These are phyloP conservation scores for Paedocypris micromegethes DNA, from an alignment of 2,797 vertebrate species.

Conservation along the genomic window DNA sequence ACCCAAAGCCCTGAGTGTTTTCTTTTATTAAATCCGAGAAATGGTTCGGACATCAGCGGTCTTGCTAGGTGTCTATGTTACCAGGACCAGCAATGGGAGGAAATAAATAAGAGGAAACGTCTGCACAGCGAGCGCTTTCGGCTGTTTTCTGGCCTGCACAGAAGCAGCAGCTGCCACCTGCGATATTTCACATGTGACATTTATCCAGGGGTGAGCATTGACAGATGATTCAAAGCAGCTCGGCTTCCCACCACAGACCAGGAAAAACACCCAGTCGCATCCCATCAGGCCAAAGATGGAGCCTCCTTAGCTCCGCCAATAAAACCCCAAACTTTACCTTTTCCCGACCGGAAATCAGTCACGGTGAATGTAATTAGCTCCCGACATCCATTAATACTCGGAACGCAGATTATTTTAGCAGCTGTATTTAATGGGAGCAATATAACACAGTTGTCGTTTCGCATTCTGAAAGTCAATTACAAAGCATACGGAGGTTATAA, in stretches of 20 bases:
- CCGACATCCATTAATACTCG: constrained; percentile 22
- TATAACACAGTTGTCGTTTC: constrained; percentile 32
- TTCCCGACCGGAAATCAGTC: constrained; percentile 3
- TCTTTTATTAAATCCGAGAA: constrained; percentile 43
- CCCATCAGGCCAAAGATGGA: constrained; percentile 59
- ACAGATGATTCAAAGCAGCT: constrained; percentile 74
- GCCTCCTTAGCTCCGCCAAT: not conserved
- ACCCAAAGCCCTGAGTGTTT: constrained; percentile 36
- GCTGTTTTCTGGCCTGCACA: constrained; percentile 62
- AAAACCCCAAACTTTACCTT: constrained; percentile 11
- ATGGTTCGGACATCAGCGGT: constrained; percentile 38
- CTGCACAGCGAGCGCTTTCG: constrained; percentile 49
- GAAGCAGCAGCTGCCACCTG: constrained; percentile 68
- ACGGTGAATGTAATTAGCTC: constrained; percentile 13
- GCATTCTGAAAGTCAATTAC: constrained; percentile 35
- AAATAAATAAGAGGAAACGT: constrained; percentile 41
- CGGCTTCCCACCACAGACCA: constrained; percentile 66
- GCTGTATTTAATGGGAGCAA: constrained; percentile 31
- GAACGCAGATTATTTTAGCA: constrained; percentile 17
- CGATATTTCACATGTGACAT: constrained; percentile 74
- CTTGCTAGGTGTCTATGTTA: constrained; percentile 50
- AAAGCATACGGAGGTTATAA: constrained; percentile 36
- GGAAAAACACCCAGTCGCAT: constrained; percentile 67
- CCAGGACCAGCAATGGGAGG: constrained; percentile 38
- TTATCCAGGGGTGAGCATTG: constrained; percentile 71